Evolutionary conservation across 2,888 invertebrate species (phyloP).

Genomic region (Sarcophaga subvicina): DNA sequence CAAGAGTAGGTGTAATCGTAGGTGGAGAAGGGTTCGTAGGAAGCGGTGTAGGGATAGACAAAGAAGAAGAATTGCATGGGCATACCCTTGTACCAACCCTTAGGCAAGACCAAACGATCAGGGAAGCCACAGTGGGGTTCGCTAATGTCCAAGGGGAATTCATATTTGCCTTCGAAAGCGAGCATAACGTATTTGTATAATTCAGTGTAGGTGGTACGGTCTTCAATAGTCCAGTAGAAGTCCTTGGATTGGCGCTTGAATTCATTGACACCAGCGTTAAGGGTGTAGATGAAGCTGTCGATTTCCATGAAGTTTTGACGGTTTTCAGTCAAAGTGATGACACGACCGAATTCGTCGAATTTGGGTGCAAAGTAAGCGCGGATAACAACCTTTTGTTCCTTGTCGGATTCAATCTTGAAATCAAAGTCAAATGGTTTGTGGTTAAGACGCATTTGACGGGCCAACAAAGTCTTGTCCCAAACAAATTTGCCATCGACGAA

Average conservation of each 20-base stretch:
- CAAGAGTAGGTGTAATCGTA: slow-evolving; percentile 82
- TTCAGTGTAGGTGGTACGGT: slow-evolving; percentile 82
- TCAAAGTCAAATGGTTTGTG: slow-evolving; percentile 86
- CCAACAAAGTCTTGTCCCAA: slow-evolving; percentile 80
- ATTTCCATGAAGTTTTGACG: slow-evolving; percentile 84
- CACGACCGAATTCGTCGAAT: slow-evolving; percentile 83
- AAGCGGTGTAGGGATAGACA: slow-evolving; percentile 82
- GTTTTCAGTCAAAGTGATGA: slow-evolving; percentile 76
- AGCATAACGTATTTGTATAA: slow-evolving; percentile 82
- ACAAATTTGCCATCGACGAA: slow-evolving; percentile 81
- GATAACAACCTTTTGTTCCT: slow-evolving; percentile 83
- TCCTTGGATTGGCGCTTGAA: slow-evolving; percentile 74
- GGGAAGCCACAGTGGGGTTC: slow-evolving; percentile 84
- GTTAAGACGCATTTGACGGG: slow-evolving; percentile 87
- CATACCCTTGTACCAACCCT: slow-evolving; percentile 84
- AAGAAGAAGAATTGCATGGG: slow-evolving; percentile 85
- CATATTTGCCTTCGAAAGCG: slow-evolving; percentile 81
- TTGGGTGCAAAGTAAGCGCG: slow-evolving; percentile 87
- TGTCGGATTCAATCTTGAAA: slow-evolving; percentile 85
- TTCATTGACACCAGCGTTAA: slow-evolving; percentile 82
- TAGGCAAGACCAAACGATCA: slow-evolving; percentile 85
- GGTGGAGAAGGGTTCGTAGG: slow-evolving; percentile 78
- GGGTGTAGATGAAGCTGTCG: slow-evolving; percentile 84
- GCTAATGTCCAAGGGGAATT: slow-evolving; percentile 80
- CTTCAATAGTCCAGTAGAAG: slow-evolving; percentile 82